phyloP scores from a whole-genome alignment of 2,888 invertebrate species.

The Hartigia nigra region DNA sequence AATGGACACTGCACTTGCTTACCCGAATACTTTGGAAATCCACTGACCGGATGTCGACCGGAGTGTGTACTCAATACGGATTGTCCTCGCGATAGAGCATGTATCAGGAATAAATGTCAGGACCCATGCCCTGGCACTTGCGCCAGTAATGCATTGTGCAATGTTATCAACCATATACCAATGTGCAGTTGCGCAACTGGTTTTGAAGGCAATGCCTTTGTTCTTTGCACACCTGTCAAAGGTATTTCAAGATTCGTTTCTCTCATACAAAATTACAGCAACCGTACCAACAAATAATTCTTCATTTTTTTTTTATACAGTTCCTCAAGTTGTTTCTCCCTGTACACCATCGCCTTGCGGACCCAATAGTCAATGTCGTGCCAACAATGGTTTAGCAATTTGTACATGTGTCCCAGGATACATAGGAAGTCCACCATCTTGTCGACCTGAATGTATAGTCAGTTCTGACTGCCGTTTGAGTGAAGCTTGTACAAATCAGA shows the following conservation, averaged over 20 bases:
- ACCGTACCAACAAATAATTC: neutral
- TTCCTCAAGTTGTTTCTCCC: constrained; percentile 48
- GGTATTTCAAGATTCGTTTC: constrained; percentile 58
- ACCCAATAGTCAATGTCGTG: constrained; percentile 78
- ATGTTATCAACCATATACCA: constrained; percentile 81
- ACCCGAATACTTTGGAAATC: constrained; percentile 81
- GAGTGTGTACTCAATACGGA: constrained; percentile 84
- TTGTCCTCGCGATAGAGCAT: constrained; percentile 77
- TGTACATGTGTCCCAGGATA: constrained; percentile 81
- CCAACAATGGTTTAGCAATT: constrained; percentile 78
- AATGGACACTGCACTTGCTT: constrained; percentile 79
- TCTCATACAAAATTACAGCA: neutral
- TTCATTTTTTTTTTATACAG: neutral
- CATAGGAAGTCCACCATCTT: constrained; percentile 81
- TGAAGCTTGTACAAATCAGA: constrained; percentile 82
- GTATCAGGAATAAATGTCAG: constrained; percentile 78
- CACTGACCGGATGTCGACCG: constrained; percentile 81
- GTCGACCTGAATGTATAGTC: constrained; percentile 82
- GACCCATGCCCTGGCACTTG: constrained; percentile 86
- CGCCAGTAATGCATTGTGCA: constrained; percentile 79
- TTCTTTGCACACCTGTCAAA: constrained; percentile 67
- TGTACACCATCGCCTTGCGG: constrained; percentile 75
- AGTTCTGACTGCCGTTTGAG: constrained; percentile 81
- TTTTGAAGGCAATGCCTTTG: constrained; percentile 78
- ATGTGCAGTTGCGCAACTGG: constrained; percentile 79